Percentiles rank a stretch among this genome's conserved stretches.
phyloP scores from a whole-genome alignment of 1,140 invertebrate species.

The Callitettix versicolor region DNA sequence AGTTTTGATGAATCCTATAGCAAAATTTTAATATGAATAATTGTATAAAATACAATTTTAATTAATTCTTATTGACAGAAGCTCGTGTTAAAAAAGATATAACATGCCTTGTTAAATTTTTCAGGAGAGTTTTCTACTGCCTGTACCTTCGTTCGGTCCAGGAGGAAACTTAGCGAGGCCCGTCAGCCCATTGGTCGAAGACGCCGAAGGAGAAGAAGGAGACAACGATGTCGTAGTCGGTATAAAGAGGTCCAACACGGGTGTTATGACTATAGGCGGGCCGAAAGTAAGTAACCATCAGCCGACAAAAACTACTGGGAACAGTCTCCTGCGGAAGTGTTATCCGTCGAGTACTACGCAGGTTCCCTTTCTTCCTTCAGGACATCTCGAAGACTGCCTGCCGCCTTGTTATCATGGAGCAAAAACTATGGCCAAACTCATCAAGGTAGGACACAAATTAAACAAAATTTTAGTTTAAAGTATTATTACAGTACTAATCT shows the following conservation, averaged over 20 bases:
- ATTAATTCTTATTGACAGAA: too few relatives aligned
- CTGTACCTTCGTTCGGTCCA: constrained; percentile 31
- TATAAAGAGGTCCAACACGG: constrained; percentile 21
- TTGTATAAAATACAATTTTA: too few relatives aligned
- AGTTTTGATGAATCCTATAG: too few relatives aligned
- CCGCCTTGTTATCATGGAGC: constrained; percentile 43
- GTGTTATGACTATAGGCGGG: not conserved
- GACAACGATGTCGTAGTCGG: constrained; percentile 25
- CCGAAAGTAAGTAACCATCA: constrained; percentile 34
- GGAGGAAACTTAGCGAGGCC: constrained; percentile 30
- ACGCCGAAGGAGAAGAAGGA: constrained; percentile 31
- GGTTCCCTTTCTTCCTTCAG: constrained; percentile 28
- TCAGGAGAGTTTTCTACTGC: constrained; percentile 31
- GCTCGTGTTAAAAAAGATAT: too few relatives aligned
- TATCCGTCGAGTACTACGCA: constrained; percentile 29
- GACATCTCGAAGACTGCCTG: constrained; percentile 36
- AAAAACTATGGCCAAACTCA: constrained; percentile 44
- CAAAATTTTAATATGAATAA: too few relatives aligned
- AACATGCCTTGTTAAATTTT: too few relatives aligned
- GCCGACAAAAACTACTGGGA: constrained; percentile 20
- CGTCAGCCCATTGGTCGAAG: constrained; percentile 30
- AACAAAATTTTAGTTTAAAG: too few relatives aligned
- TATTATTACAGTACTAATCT: too few relatives aligned
- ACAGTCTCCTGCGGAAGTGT: constrained; percentile 29
- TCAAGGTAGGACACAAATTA: constrained; percentile 37